Evolutionary conservation across 2,113 vertebrate species (phyloP).

Genomic region (Irena cyanogastra): DNA sequence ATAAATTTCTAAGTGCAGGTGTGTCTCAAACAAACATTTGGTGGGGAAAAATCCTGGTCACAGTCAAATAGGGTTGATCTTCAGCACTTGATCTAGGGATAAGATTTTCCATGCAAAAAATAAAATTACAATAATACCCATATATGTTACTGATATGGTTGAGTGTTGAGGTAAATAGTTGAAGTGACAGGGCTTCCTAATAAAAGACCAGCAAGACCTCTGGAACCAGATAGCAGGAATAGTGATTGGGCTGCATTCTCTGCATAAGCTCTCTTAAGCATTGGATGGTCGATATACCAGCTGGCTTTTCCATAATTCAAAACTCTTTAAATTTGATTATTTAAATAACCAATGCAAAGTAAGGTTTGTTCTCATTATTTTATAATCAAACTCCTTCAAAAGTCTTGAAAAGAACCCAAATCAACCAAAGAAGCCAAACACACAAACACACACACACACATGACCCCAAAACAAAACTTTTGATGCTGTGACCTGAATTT

Average conservation of each 20-base stretch:
- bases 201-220: background rate
- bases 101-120: background rate
- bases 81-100: background rate
- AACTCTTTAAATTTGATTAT: background rate
- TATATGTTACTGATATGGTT: background rate
- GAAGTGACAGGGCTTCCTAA: background rate
- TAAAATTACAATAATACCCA: background rate
- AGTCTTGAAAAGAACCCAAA: background rate
- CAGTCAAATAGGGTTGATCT: background rate
- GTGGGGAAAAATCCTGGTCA: background rate
- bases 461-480: background rate
- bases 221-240: background rate
- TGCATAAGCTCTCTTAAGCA: background rate
- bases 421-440: background rate
- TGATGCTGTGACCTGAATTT: background rate
- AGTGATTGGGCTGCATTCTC: background rate
- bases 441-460: no score
- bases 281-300: background rate
- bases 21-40: constrained; percentile 27
- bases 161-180: background rate
- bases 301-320: background rate
- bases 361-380: background rate
- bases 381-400: background rate
- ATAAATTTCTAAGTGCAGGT: constrained; percentile 8
- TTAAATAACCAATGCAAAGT: background rate